Conservation (phyloP, 2,888 invertebrate species). For the Eupithecia pulchellata region DNA sequence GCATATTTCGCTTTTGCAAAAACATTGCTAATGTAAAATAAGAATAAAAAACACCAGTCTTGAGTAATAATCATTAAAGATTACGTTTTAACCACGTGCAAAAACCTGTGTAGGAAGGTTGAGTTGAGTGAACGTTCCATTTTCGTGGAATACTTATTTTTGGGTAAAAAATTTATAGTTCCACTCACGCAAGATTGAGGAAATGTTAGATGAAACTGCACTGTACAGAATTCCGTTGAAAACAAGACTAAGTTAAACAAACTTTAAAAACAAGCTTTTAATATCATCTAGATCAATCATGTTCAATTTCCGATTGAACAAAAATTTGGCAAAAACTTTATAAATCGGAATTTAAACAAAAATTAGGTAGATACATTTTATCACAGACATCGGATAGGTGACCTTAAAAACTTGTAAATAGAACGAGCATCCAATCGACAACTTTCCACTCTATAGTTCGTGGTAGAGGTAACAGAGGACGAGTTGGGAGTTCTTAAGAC, state of each 20-base stretch:
- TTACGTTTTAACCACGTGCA: not conserved
- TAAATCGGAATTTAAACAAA: no score
- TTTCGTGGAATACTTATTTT: not conserved
- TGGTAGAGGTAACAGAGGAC: slow-evolving; percentile 37
- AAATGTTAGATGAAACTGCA: not conserved
- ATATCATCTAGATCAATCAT: not conserved
- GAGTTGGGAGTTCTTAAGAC: slow-evolving; percentile 53
- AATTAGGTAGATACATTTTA: no score
- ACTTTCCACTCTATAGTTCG: not conserved
- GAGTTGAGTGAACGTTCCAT: not conserved
- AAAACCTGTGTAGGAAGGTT: not conserved
- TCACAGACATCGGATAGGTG: not conserved
- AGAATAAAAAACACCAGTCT: not conserved
- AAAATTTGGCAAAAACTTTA: no score
- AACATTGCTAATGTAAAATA: not conserved
- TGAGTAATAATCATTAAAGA: not conserved
- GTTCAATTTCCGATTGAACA: no score
- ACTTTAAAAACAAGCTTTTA: not conserved
- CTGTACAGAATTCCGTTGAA: not conserved
- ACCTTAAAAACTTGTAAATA: not conserved
- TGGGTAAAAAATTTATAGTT: not conserved
- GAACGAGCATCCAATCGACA: not conserved
- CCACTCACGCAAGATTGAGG: not conserved
- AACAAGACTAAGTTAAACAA: not conserved
- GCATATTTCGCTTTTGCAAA: not conserved